phyloP scores from a whole-genome alignment of 2,113 vertebrate species.

The Mormyrus iriodes region DNA sequence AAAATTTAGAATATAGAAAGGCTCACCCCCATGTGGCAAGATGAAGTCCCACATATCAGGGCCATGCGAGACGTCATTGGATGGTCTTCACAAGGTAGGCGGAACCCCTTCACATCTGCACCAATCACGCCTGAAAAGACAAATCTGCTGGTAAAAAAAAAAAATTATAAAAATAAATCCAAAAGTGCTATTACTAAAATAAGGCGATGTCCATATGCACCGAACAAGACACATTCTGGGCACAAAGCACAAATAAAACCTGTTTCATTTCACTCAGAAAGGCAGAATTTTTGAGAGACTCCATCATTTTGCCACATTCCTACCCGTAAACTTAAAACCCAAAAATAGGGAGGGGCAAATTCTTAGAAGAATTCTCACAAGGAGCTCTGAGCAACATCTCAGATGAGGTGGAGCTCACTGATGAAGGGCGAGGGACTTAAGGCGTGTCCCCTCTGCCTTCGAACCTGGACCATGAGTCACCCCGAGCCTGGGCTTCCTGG shows the following conservation, averaged over 20 bases:
- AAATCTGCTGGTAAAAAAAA: constrained; percentile 9
- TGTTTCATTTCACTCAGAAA: not conserved
- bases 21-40: constrained; percentile 95
- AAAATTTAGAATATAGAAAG: not conserved
- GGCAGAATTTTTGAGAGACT: not conserved
- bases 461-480: not conserved
- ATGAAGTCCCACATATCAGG: constrained; percentile 92
- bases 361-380: not conserved
- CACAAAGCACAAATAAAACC: not conserved
- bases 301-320: not conserved
- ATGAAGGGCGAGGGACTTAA: not conserved
- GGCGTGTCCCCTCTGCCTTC: not conserved
- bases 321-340: not conserved
- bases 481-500: not conserved
- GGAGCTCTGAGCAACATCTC: not conserved
- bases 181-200: not conserved
- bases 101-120: constrained; percentile 75
- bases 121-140: constrained; percentile 77
- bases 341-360: not conserved
- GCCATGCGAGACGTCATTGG: constrained; percentile 80
- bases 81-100: constrained; percentile 74
- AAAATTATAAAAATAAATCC: not conserved
- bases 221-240: not conserved
- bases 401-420: not conserved
- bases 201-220: not conserved